Evolutionary conservation across 2,888 invertebrate genomes (phyloP).

Genomic region (Cerastis rubricosa): DNA sequence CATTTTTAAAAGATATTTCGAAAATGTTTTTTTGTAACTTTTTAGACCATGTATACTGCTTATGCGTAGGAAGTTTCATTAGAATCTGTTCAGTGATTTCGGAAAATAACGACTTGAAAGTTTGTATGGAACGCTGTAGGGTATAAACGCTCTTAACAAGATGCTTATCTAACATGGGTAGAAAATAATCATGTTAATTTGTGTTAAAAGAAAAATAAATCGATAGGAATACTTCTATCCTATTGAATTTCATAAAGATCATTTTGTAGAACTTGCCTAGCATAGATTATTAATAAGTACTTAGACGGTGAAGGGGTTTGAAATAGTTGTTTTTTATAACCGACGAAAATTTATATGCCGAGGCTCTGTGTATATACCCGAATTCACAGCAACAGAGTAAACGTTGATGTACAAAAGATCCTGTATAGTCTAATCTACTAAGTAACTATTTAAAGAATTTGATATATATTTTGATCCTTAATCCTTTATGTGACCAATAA

Average conservation of each 20-base stretch:
- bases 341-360: not conserved
- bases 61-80: too few relatives aligned
- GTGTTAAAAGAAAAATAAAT: not conserved
- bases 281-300: not conserved
- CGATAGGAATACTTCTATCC: not conserved
- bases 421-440: not conserved
- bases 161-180: conserved; percentile 34
- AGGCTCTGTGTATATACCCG: too few relatives aligned
- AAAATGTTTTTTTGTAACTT: too few relatives aligned
- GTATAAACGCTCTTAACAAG: too few relatives aligned
- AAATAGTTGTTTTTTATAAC: not conserved
- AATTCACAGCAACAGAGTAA: too few relatives aligned
- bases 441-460: not conserved
- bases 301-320: not conserved
- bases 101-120: too few relatives aligned
- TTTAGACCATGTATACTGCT: too few relatives aligned
- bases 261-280: not conserved
- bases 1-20: too few relatives aligned
- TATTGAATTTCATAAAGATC: not conserved
- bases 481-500: not conserved
- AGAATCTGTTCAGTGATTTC: too few relatives aligned
- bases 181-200: not conserved
- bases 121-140: too few relatives aligned
- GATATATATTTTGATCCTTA: not conserved
- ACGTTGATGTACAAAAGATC: not conserved